phyloP scores from a whole-genome alignment of 2,888 invertebrate species.

The Drosophila quinaria region DNA sequence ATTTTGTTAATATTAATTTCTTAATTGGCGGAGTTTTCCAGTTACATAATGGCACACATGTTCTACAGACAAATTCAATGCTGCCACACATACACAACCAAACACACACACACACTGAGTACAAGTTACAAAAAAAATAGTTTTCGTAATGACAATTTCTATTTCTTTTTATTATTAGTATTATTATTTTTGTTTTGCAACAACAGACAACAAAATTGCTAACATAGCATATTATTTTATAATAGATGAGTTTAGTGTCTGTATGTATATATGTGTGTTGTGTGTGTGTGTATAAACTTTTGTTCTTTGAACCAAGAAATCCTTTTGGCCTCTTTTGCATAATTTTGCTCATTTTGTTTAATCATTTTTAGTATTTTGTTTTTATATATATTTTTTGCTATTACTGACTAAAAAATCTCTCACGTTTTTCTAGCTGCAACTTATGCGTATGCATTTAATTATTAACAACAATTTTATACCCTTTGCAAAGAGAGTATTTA shows the following conservation, averaged over 20 bases:
- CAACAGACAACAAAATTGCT: conserved; percentile 76
- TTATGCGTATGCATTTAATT: neutral
- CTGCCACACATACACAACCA: conserved; percentile 33
- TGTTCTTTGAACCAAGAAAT: conserved; percentile 76
- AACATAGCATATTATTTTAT: conserved; percentile 65
- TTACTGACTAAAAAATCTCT: conserved; percentile 47
- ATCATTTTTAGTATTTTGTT: conserved; percentile 1
- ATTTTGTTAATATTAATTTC: conserved; percentile 25
- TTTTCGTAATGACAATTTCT: conserved; percentile 50
- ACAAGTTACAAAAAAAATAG: conserved; percentile 62
- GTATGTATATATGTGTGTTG: conserved; percentile 41
- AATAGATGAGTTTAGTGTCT: conserved; percentile 44
- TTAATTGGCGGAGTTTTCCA: conserved; percentile 38
- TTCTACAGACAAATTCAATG: conserved; percentile 45
- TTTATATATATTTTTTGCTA: conserved; percentile 12
- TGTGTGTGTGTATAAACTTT: conserved; percentile 58
- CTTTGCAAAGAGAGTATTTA: conserved; percentile 21
- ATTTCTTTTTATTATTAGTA: neutral
- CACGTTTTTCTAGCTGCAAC: conserved; percentile 43
- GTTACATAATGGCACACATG: conserved; percentile 55
- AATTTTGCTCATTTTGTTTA: conserved; percentile 6
- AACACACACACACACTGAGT: conserved; percentile 30
- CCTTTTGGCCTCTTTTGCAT: conserved; percentile 60
- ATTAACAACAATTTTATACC: conserved; percentile 39
- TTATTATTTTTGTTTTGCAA: conserved; percentile 33